Evolutionary conservation across 2,113 vertebrate genomes (phyloP), one percentile per base, ranked within the genome.

Genomic region (Nansenia antarctica): DNA sequence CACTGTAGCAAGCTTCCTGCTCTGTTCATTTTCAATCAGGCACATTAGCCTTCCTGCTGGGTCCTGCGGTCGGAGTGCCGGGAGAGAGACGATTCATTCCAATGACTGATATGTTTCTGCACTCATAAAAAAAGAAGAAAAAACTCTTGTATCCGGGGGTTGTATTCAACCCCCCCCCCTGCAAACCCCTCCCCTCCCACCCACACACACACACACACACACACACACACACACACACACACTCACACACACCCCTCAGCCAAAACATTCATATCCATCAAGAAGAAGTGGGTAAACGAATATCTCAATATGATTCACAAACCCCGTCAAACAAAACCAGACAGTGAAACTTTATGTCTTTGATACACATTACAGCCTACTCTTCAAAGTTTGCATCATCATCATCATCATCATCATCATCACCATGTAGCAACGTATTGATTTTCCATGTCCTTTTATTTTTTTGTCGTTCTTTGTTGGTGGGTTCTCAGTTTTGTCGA

Each of bases 21-120:
- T 84, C 79, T 78, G 77, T 76, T 82, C 77, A 77, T 78, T 78
- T 82, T 86, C 84, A 82, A 82, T 84, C 79, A 84, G 77, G 75
- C 71, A 78, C 77, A 78, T 78, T 80, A 74, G 62, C 73, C 72
- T 73, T 69, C 79, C 84, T 65, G 82, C 82, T 86, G 84, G 66
- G 74, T 68, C 66, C 70, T 78, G n/a, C 65, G 65, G 72, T 69
- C 71, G 72, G 70, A 70, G 67, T 39, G 62, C 79, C 45, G 37
- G 24, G 49, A 75, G 74, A 60, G 30, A 76, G 69, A 80, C 74
- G 82, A 79, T 86, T 80, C 75, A 80, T 79, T 78, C 78, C 42
- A 78, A 78, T 86, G 82, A 82, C 75, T 82, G 82, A 84, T 86
- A 77, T 49, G 68, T 76, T 69, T 84, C 82, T 72, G 39, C 60